phyloP scores from a whole-genome alignment of 2,797 vertebrate species.

The Syngnathus rostellatus region DNA sequence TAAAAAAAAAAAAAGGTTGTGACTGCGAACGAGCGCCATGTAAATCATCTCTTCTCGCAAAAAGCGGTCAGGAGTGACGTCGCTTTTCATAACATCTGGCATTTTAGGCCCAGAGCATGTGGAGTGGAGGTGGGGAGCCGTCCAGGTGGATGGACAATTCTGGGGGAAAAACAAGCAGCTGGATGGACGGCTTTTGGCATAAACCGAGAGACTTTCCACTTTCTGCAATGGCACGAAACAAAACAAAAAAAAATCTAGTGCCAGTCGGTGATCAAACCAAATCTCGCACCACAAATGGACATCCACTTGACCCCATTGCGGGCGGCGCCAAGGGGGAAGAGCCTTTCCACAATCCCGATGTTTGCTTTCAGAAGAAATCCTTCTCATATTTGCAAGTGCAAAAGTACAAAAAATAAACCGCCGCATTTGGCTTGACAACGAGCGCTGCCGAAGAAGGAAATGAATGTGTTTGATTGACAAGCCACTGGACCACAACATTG shows the following conservation, averaged over 20 bases:
- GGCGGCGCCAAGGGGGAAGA: slow-evolving; percentile 20
- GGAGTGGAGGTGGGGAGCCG: slow-evolving; percentile 53
- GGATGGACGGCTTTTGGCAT: slow-evolving; percentile 50
- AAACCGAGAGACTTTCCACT: slow-evolving; percentile 33
- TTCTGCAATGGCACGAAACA: slow-evolving; percentile 17
- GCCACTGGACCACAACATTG: slow-evolving; percentile 37
- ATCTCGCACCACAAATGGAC: not conserved
- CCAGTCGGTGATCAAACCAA: not conserved
- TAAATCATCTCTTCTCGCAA: not conserved
- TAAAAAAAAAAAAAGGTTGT: not conserved
- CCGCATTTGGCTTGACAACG: slow-evolving; percentile 38
- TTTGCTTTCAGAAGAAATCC: slow-evolving; percentile 55
- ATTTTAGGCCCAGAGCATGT: slow-evolving; percentile 48
- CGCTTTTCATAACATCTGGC: slow-evolving; percentile 70
- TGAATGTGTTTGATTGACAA: slow-evolving; percentile 58
- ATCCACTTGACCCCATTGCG: slow-evolving; percentile 22
- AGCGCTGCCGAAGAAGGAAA: slow-evolving; percentile 53
- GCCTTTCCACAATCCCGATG: slow-evolving; percentile 44
- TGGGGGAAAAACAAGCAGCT: slow-evolving; percentile 38
- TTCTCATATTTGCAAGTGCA: slow-evolving; percentile 41
- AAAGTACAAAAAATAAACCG: slow-evolving; percentile 60
- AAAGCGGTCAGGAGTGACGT: slow-evolving; percentile 27
- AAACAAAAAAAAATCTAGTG: slow-evolving; percentile 20
- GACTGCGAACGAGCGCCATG: not conserved
- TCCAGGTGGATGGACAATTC: slow-evolving; percentile 65